Evolutionary conservation across 2,888 invertebrate species (phyloP), one percentile per base, ranked within the genome.

Genomic region (Uloborus plumipes): DNA sequence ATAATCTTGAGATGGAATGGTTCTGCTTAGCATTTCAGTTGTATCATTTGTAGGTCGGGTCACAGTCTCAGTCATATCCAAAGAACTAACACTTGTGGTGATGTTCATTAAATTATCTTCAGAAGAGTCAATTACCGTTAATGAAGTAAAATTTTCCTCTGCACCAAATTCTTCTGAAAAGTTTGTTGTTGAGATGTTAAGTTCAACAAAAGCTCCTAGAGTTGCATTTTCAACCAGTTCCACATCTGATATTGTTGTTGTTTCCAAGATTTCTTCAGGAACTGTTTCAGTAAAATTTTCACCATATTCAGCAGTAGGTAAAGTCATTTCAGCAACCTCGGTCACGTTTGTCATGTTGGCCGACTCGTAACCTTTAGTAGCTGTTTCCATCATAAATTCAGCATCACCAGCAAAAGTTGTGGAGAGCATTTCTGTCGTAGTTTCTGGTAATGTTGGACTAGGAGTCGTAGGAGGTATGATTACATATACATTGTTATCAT

Each of bases 381-480:
- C 0, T 55, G 18, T 55, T 53, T 2, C 53, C 55, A 55, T 55
- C n/a, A 6, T 15, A 55, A 20, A 55, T 18, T 55, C 18, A 55
- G 18, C 14, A 55, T 55, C 18, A 55, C 18, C 4, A 18, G 1
- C 18, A 55, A 20, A 20, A 9, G 55, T 55, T 51, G 22, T 15
- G 7, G 69, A 16, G 15, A 26, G 13, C 26, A 58, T 51, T n/a
- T 55, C n/a, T 26, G 71, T 1, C 15, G 80, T 84, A 14, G 72
- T 80, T 62, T 76, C 76, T 20, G 79, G 74, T 31, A 70, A 31
- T 22, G 76, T 84, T 13, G 84, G 84, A 59, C 78, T 77, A 26
- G 74, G 74, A 14, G 84, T 84, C 0, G 84, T 84, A 15, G 84
- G 79, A 51, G 76, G 72, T 11, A 80, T 69, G 6, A 75, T 84